These are phyloP conservation scores for Falco berigora DNA, from an alignment of 2,797 vertebrate species.

Conservation along the genomic window DNA sequence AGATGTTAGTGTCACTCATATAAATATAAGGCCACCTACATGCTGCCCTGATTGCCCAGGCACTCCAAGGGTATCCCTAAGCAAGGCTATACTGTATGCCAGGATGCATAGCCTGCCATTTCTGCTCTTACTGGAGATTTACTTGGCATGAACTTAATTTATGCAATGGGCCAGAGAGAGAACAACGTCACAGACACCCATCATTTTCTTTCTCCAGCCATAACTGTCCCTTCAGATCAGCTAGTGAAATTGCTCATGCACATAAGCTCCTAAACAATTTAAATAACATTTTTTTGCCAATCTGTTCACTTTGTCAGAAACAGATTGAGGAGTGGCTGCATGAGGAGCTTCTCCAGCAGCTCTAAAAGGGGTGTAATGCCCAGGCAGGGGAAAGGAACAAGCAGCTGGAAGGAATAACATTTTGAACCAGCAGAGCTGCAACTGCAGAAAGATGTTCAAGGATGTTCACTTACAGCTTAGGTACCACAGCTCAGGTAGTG, in stretches of 20 bases:
- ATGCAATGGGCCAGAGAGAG: neutral
- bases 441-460: neutral
- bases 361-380: neutral
- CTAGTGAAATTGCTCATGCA: neutral
- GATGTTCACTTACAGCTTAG: neutral
- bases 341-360: neutral
- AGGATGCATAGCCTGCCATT: neutral
- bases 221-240: neutral
- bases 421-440: neutral
- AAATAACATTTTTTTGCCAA: neutral
- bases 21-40: neutral
- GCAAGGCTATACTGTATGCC: neutral
- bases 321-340: neutral
- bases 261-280: neutral
- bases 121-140: neutral
- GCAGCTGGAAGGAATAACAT: neutral
- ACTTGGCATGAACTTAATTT: neutral
- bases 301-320: neutral
- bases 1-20: neutral
- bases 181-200: neutral
- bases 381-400: neutral
- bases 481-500: neutral
- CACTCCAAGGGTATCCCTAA: neutral
- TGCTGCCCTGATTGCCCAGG: neutral
- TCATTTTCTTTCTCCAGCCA: neutral